phyloP scores from a whole-genome alignment of 2,888 invertebrate genomes.

The Ormyrus nitidulus region DNA sequence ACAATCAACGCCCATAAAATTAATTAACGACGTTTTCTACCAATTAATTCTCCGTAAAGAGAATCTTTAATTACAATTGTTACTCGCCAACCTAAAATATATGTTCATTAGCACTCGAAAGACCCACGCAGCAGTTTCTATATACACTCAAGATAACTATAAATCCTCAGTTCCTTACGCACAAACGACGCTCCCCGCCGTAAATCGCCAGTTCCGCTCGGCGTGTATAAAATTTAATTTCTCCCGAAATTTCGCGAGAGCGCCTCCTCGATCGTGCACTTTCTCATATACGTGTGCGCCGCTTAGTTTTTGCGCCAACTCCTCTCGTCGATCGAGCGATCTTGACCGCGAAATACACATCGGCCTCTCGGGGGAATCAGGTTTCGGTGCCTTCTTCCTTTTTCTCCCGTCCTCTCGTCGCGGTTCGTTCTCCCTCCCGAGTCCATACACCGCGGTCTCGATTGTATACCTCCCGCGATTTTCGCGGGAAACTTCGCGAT shows the following conservation, averaged over 20 bases:
- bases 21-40: no score
- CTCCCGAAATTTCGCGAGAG: neutral
- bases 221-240: neutral
- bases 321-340: constrained; percentile 1
- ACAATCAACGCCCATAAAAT: no score
- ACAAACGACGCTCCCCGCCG: neutral
- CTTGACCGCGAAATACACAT: constrained; percentile 5
- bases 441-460: neutral
- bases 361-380: neutral
- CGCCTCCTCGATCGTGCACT: neutral
- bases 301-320: neutral
- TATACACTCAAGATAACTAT: constrained; percentile 1
- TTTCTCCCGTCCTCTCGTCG: neutral
- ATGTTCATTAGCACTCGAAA: no score
- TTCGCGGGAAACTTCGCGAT: neutral
- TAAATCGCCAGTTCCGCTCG: neutral
- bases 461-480: neutral
- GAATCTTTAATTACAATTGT: no score
- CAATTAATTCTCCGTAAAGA: no score
- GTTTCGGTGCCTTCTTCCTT: neutral
- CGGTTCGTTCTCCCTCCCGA: neutral
- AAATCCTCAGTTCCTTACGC: neutral
- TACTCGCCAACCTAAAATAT: no score
- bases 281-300: neutral
- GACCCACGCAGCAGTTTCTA: no score